Evolutionary conservation across 2,797 vertebrate genomes (phyloP).

Genomic region (Heterohyrax brucei): DNA sequence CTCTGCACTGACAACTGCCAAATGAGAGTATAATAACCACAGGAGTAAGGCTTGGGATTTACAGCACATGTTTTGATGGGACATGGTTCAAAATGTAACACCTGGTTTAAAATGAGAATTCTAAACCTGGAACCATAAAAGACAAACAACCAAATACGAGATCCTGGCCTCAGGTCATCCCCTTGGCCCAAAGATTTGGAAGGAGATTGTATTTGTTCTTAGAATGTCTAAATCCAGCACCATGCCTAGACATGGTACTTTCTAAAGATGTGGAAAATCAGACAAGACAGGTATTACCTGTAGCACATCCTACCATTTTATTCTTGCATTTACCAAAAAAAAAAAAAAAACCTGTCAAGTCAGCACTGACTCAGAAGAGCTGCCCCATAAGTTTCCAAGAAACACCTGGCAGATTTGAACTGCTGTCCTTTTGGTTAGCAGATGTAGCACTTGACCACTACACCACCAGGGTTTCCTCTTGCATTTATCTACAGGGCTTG

Average conservation of each 20-base stretch:
- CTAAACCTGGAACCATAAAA: constrained; percentile 1
- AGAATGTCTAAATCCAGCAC: not conserved
- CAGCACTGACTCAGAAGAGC: too few species aligned
- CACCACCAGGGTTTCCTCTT: too few species aligned
- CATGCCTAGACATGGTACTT: not conserved
- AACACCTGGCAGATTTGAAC: too few species aligned
- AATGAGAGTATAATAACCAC: too few species aligned
- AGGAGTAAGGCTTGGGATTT: too few species aligned
- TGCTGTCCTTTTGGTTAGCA: too few species aligned
- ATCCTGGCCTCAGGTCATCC: not conserved
- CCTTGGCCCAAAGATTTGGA: constrained; percentile 3
- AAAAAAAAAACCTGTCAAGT: too few species aligned
- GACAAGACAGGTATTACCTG: not conserved
- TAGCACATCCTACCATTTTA: not conserved
- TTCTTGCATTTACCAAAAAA: not conserved
- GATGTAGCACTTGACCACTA: too few species aligned
- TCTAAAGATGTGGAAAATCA: not conserved
- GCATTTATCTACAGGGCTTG: not conserved
- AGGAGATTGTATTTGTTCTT: not conserved
- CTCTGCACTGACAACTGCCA: too few species aligned
- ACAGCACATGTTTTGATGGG: too few species aligned
- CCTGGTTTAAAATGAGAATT: constrained; percentile 11
- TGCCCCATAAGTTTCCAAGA: too few species aligned
- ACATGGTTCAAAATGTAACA: too few species aligned
- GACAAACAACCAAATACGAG: constrained; percentile 22